phyloP scores from a whole-genome alignment of 2,113 vertebrate genomes.

The Percopsis transmontana region DNA sequence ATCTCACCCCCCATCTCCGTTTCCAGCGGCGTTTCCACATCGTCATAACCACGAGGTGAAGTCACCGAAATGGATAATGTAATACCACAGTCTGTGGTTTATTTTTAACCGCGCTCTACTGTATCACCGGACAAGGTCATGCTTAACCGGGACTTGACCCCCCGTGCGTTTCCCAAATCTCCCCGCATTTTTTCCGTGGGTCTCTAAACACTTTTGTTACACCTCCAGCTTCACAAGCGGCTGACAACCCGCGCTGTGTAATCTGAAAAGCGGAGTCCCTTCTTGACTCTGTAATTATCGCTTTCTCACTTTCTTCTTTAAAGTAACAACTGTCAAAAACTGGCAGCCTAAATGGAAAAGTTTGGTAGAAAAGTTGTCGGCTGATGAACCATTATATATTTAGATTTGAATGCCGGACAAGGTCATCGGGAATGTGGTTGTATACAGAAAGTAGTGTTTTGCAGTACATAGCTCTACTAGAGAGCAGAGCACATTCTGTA shows the following conservation, averaged over 20 bases:
- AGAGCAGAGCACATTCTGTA: no score
- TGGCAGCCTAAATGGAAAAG: background rate
- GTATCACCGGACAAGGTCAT: no score
- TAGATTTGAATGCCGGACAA: no score
- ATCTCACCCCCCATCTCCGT: constrained; percentile 27
- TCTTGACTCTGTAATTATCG: background rate
- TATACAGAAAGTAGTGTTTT: no score
- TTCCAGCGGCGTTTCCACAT: background rate
- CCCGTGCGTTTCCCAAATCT: background rate
- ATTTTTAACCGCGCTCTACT: background rate
- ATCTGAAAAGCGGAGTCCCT: background rate
- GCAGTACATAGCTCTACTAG: no score
- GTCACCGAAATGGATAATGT: constrained; percentile 26
- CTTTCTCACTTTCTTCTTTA: background rate
- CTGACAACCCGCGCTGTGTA: background rate
- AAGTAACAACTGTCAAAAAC: background rate
- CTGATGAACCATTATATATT: no score
- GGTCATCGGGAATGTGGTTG: no score
- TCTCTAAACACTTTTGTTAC: background rate
- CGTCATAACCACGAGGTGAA: background rate
- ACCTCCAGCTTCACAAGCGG: background rate
- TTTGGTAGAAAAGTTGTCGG: no score
- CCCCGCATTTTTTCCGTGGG: background rate
- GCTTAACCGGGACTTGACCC: background rate
- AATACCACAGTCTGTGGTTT: background rate